phyloP scores from a whole-genome alignment of 2,113 vertebrate genomes.

The Xenotilapia leptura region DNA sequence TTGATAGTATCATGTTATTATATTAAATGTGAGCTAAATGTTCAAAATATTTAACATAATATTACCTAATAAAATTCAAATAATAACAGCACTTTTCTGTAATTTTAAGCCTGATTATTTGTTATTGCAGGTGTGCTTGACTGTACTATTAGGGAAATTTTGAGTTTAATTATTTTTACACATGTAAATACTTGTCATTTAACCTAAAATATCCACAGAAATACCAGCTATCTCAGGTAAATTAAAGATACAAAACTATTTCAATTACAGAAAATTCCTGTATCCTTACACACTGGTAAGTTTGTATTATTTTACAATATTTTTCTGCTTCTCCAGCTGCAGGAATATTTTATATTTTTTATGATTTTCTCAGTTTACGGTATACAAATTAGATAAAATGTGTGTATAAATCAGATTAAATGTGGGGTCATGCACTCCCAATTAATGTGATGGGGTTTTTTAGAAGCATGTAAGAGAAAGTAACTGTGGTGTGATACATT shows the following conservation, averaged over 20 bases:
- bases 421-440: neutral
- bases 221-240: neutral
- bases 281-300: neutral
- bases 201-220: neutral
- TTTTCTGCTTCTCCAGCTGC: neutral
- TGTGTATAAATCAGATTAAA: neutral
- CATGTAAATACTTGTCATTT: accelerated
- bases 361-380: neutral
- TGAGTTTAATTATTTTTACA: neutral
- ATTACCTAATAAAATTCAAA: neutral
- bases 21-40: neutral
- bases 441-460: accelerated
- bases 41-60: neutral
- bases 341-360: neutral
- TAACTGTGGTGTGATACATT: neutral
- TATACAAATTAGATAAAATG: neutral
- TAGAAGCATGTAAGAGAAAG: neutral
- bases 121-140: neutral
- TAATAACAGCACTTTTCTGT: neutral
- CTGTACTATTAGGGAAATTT: neutral
- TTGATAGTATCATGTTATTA: neutral
- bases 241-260: neutral
- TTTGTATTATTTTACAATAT: neutral
- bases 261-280: neutral
- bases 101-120: neutral